Evolutionary conservation across 1,140 invertebrate species (phyloP).

Genomic region (Medauroidea extradentata): DNA sequence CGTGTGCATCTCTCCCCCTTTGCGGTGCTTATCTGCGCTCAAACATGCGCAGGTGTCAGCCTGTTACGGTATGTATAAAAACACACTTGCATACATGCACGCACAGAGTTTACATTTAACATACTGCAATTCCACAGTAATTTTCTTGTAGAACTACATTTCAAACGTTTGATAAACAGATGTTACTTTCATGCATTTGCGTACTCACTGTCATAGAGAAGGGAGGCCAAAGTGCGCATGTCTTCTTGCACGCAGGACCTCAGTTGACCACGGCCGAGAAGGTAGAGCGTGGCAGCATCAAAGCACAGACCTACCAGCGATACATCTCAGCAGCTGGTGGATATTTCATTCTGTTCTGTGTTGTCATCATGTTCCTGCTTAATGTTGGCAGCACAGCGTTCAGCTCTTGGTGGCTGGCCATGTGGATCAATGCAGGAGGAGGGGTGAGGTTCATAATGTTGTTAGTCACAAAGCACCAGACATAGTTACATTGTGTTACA

Average conservation of each 20-base stretch:
- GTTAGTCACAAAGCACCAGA: no score
- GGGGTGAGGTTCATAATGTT: slow-evolving; percentile 35
- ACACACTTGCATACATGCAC: no score
- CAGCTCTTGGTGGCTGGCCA: slow-evolving; percentile 63
- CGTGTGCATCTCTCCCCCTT: no score
- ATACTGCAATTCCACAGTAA: background rate
- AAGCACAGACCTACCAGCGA: slow-evolving; percentile 43
- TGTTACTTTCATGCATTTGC: background rate
- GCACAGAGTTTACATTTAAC: background rate
- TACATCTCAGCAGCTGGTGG: slow-evolving; percentile 61
- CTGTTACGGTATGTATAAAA: no score
- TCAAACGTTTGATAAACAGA: background rate
- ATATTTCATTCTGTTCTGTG: slow-evolving; percentile 44
- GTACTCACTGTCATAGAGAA: background rate
- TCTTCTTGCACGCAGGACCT: background rate
- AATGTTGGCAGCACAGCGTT: slow-evolving; percentile 55
- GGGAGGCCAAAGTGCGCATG: no score
- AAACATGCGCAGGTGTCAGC: no score
- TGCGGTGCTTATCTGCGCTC: no score
- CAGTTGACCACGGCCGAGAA: slow-evolving; percentile 45
- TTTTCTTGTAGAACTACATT: background rate
- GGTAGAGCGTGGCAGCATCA: slow-evolving; percentile 44
- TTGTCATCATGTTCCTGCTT: slow-evolving; percentile 53
- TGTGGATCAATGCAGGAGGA: slow-evolving; percentile 54
- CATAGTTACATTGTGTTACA: no score